Percentiles rank a stretch among this genome's conserved stretches.
These are phyloP conservation scores for Helarctos malayanus DNA, from an alignment of 2,797 vertebrate genomes.

Conservation along the genomic window DNA sequence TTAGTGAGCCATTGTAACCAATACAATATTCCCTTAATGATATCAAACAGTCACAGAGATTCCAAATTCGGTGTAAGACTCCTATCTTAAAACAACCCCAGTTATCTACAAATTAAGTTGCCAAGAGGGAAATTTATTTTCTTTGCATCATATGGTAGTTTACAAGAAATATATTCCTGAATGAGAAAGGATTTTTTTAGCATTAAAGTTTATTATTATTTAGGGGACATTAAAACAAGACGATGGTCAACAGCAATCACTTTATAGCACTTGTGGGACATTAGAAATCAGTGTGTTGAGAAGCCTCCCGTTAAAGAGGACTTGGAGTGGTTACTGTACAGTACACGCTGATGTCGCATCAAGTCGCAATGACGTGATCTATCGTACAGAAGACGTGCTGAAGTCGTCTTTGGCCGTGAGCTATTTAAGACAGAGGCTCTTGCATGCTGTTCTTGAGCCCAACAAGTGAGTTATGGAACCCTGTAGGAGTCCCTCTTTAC, in stretches of 20 bases:
- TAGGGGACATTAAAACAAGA: conserved; percentile 85
- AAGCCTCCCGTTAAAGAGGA: conserved; percentile 66
- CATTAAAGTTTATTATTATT: conserved; percentile 85
- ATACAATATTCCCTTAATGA: conserved; percentile 91
- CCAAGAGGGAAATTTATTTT: conserved; percentile 86
- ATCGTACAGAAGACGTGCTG: conserved; percentile 48
- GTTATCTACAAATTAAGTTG: conserved; percentile 89
- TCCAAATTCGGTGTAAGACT: conserved; percentile 88
- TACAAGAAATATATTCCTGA: conserved; percentile 82
- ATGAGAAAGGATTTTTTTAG: conserved; percentile 69
- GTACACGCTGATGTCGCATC: conserved; percentile 15
- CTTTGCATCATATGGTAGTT: conserved; percentile 81
- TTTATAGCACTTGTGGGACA: conserved; percentile 80
- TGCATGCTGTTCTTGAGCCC: not conserved
- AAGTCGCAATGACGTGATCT: conserved; percentile 51
- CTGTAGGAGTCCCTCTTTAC: not conserved
- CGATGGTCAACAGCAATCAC: conserved; percentile 82
- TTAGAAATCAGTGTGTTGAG: conserved; percentile 33
- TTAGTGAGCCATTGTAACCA: conserved; percentile 87
- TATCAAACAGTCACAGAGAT: conserved; percentile 89
- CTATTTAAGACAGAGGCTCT: conserved; percentile 56
- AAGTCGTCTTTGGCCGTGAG: conserved; percentile 66
- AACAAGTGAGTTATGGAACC: not conserved
- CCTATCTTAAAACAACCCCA: conserved; percentile 81
- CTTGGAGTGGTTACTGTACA: conserved; percentile 22